These are phyloP conservation scores for Diprion similis DNA, from an alignment of 1,140 invertebrate species.

Conservation along the genomic window DNA sequence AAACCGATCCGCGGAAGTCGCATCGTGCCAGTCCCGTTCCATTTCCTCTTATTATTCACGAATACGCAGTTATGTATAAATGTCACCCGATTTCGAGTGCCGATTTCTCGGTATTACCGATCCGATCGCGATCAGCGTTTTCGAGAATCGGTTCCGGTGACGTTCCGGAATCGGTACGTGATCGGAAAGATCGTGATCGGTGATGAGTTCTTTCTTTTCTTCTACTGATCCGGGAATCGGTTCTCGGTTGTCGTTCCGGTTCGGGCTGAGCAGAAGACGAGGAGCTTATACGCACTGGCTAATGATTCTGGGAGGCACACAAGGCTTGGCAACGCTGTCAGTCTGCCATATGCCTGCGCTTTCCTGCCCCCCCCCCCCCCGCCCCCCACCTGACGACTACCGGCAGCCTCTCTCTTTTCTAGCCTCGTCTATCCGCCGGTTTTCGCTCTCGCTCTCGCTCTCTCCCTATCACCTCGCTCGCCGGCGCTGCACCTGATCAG, in stretches of 20 bases:
- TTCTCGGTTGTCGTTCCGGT: no score
- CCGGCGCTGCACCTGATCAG: neutral
- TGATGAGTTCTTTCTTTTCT: no score
- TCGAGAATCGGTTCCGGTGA: no score
- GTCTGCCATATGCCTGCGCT: constrained; percentile 1
- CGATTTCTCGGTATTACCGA: neutral
- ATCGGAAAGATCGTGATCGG: no score
- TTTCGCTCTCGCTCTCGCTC: neutral
- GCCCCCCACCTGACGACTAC: neutral
- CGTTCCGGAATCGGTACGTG: no score
- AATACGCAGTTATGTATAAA: neutral
- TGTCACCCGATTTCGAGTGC: neutral
- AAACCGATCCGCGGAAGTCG: no score
- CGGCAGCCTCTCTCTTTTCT: neutral
- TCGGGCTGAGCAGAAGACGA: neutral
- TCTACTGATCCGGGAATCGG: no score
- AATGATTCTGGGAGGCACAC: no score
- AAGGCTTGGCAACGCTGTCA: neutral
- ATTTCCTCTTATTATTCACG: neutral
- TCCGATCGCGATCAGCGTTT: neutral
- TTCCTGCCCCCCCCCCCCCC: neutral
- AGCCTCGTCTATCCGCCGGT: neutral
- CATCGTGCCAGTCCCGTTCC: neutral
- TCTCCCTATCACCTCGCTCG: neutral
- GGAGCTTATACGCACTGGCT: neutral